These are phyloP conservation scores for Desmodus rotundus DNA, from an alignment of 2,113 vertebrate genomes.

Conservation along the genomic window DNA sequence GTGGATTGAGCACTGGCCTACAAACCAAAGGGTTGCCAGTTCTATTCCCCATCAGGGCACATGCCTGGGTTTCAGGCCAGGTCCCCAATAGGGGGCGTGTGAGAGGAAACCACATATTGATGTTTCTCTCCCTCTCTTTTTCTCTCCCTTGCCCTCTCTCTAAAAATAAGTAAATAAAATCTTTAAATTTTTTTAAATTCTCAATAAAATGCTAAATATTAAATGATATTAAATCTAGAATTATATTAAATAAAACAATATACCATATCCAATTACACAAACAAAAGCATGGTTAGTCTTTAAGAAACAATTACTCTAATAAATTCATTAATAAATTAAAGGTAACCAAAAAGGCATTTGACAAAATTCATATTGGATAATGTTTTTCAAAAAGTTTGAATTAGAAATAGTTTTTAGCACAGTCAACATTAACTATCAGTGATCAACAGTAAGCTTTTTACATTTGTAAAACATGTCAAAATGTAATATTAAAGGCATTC, in stretches of 20 bases:
- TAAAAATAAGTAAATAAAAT: too few relatives aligned
- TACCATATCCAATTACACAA: neutral
- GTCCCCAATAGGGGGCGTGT: too few relatives aligned
- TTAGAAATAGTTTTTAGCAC: neutral
- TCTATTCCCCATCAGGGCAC: too few relatives aligned
- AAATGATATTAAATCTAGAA: neutral
- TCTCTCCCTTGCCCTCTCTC: too few relatives aligned
- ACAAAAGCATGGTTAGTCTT: neutral
- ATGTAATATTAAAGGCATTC: neutral
- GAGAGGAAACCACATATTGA: too few relatives aligned
- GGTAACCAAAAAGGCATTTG: neutral
- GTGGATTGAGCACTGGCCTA: too few relatives aligned
- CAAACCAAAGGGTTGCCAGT: too few relatives aligned
- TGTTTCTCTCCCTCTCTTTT: too few relatives aligned
- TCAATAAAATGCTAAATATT: neutral
- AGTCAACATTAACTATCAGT: neutral
- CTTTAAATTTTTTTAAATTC: neutral
- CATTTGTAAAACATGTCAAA: too few relatives aligned
- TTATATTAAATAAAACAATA: neutral
- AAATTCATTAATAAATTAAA: neutral
- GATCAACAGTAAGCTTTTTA: neutral
- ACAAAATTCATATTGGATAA: neutral
- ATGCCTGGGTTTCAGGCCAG: too few relatives aligned
- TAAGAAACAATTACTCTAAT: neutral
- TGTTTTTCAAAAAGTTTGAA: neutral